These are phyloP conservation scores for Isichthys henryi DNA, from an alignment of 2,113 vertebrate genomes.

Conservation along the genomic window DNA sequence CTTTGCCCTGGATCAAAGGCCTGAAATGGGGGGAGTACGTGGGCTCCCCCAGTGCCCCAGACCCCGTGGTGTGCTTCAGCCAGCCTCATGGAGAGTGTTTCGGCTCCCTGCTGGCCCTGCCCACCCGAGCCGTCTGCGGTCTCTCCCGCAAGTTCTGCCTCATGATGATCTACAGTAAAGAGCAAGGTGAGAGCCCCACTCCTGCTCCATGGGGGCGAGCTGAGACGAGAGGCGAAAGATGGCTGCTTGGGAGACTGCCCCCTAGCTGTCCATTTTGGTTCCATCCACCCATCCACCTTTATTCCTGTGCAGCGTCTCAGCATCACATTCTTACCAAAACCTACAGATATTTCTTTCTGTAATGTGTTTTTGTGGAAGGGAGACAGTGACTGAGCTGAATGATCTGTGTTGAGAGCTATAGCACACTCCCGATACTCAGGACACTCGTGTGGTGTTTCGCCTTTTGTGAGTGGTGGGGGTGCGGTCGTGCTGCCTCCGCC, in stretches of 20 bases:
- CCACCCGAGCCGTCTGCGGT: constrained; percentile 91
- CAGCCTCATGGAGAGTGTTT: constrained; percentile 90
- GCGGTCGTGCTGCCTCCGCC: background rate
- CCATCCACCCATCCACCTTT: background rate
- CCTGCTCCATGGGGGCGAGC: background rate
- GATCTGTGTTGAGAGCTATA: background rate
- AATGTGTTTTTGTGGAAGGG: background rate
- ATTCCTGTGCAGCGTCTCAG: background rate
- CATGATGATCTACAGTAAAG: constrained; percentile 98
- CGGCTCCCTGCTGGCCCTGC: constrained; percentile 84
- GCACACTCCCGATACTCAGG: background rate
- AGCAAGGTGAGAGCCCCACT: constrained; percentile 73
- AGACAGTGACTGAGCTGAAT: background rate
- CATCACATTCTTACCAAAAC: background rate
- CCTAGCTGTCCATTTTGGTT: background rate
- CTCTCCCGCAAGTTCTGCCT: constrained; percentile 92
- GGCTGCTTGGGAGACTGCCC: background rate
- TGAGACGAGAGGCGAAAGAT: background rate
- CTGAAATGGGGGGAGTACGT: constrained; percentile 97
- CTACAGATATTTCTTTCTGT: background rate
- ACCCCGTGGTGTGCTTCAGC: constrained; percentile 94
- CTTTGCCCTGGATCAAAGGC: constrained; percentile 90
- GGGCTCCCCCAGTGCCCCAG: constrained; percentile 85
- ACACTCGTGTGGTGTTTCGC: background rate
- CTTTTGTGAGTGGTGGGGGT: background rate